Evolutionary conservation across 2,113 vertebrate genomes (phyloP).

Genomic region (Echinops telfairi): DNA sequence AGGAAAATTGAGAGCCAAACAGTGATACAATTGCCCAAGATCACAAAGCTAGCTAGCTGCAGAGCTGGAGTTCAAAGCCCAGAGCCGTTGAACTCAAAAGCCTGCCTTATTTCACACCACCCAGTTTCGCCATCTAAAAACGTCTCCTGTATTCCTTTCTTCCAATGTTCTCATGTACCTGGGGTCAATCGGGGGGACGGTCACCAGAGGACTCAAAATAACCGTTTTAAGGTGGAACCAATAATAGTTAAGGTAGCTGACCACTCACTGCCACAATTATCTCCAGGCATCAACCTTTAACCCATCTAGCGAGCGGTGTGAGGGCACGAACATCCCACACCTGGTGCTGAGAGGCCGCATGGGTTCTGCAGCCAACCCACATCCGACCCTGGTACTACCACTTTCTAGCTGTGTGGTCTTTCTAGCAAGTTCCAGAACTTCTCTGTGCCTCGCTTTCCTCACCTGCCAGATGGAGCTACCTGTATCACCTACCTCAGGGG

Average conservation of each 20-base stretch:
- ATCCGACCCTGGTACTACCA: not conserved
- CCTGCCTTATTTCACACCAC: not conserved
- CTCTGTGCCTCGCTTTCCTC: not conserved
- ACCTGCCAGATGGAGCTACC: not conserved
- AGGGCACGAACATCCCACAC: not conserved
- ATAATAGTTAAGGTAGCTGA: not conserved
- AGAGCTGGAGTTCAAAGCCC: not conserved
- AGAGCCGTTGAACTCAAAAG: conserved; percentile 16
- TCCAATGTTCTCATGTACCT: not conserved
- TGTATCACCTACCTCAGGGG: not conserved
- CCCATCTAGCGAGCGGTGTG: not conserved
- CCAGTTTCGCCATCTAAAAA: conserved; percentile 1
- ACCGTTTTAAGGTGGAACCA: not conserved
- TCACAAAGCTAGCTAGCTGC: not conserved
- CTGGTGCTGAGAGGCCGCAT: not conserved
- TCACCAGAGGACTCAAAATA: not conserved
- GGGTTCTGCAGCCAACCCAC: too few relatives aligned
- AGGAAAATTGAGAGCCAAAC: not conserved
- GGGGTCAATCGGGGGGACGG: not conserved
- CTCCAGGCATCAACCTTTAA: not conserved
- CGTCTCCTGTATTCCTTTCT: not conserved
- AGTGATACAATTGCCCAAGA: conserved; percentile 36
- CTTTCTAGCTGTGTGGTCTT: not conserved
- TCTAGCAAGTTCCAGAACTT: not conserved
- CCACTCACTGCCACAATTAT: not conserved